These are phyloP conservation scores for Dicrurus megarhynchus DNA, from an alignment of 2,113 vertebrate species.

Conservation along the genomic window DNA sequence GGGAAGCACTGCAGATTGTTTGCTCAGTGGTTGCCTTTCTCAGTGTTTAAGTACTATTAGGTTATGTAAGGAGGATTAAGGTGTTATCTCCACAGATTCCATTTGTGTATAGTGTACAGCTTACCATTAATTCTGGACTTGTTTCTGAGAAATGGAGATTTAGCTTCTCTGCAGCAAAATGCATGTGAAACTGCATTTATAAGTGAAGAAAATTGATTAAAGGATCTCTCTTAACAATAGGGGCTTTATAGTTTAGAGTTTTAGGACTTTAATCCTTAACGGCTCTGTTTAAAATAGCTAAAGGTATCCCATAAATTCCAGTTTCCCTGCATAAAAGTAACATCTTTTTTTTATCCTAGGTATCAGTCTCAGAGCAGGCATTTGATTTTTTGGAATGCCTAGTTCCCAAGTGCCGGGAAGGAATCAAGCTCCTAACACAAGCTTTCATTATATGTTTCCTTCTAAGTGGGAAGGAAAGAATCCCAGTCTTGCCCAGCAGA, in stretches of 20 bases:
- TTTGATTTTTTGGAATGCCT: not conserved
- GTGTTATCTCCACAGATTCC: conserved; percentile 35
- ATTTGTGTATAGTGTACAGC: conserved; percentile 1
- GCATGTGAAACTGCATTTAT: not conserved
- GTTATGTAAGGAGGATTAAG: conserved; percentile 42
- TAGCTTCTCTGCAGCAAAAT: not conserved
- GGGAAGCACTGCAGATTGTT: not conserved
- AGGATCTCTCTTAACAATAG: not conserved
- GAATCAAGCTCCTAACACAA: not conserved
- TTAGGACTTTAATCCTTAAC: not conserved
- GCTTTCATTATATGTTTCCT: not conserved
- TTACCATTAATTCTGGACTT: conserved; percentile 35
- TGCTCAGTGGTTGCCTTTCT: not conserved
- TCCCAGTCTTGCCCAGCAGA: not conserved
- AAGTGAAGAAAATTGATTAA: not conserved
- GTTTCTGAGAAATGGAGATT: conserved; percentile 26
- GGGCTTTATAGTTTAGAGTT: not conserved
- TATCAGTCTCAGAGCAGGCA: not conserved
- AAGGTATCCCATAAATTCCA: not conserved
- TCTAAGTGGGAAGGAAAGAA: not conserved
- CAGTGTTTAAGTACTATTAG: not conserved
- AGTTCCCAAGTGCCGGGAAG: not conserved
- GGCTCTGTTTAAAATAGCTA: not conserved
- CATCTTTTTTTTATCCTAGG: not conserved
- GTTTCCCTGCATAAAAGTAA: not conserved